Evolutionary conservation across 2,888 invertebrate species (phyloP), one percentile per base, ranked within the genome.

Genomic region (Dromius quadrimaculatus): DNA sequence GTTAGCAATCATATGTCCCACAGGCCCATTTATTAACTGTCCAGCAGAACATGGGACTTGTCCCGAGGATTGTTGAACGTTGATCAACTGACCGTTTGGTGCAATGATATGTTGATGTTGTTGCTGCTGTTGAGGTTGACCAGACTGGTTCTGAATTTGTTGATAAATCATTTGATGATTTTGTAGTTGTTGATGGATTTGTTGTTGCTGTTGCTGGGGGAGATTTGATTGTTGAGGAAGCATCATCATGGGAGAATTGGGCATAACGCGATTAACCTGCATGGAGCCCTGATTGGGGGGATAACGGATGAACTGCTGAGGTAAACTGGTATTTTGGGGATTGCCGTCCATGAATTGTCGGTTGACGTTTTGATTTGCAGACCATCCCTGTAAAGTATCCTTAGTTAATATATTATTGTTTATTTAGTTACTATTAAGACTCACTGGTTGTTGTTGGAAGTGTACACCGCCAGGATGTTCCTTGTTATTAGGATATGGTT

Each of bases 11-110:
- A 75, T 72, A 63, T 74, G 72, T 22, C 64, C 68, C n/a, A 50
- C 65, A 17, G 71, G 68, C 5, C 73, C 73, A n/a, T 71, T 70
- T 8, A 72, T 72, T 5, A 74, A 71, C 15, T 70, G 70, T 2
- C 54, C 63, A 28, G 71, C 69, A 45, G 72, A 59, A 45, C 73
- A 72, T 83, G 85, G 74, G 82, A 85, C 75, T 83, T 83, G 80
- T 19, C 61, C 61, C 41, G 72, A 71, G 15, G 77, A 82, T 23
- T 85, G 85, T 76, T 87, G 87, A 5, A 88, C 84, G 34, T 87
- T 87, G 68, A 88, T 87, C 57, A 88, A 83, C 79, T 88, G 88
- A 43, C 88, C 88, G 73, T 87, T 87, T 0, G 87, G 85, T 6
- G 87, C 87, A 70, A 87, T 78, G 34, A 88, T 78, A 72, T 83